Base-by-base conservation (phyloP, 1,140 invertebrate genomes). In the Andrena cerasifolii region DNA sequence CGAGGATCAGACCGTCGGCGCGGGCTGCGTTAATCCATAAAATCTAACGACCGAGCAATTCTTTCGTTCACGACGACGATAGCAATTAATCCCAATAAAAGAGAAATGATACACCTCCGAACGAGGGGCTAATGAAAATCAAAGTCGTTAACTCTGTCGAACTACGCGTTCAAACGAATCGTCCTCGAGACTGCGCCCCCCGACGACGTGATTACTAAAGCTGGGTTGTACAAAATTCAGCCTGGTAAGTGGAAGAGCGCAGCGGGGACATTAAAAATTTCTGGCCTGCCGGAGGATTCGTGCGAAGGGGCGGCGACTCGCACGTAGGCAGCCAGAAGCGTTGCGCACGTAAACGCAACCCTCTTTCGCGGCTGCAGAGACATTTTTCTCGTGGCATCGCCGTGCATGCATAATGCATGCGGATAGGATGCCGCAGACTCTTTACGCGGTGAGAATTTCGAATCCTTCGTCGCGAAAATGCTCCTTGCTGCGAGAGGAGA, bases 361-460 rank as follows among this genome's bases (percentile, higher is more conserved):
- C 77, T 56, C 65, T 73, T 76, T 83, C 45, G 82, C 78, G 74
- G 72, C 67, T 72, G 73, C 80, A 66, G 78, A 78, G 86, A 84
- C 82, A 85, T 86, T 78, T 86, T 85, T 83, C 82, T 81, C 79
- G 45, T 56, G 78, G 59, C 58, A 47, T 62, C 78, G 45, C 54
- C 58, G 77, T 80, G 75, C 79, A 85, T 87, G 78, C 86, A 85
- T 83, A 71, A 85, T 82, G 78, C 81, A 88, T 88, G 78, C 75
- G 8, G 43, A 6, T 28, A 61, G 68, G 66, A 78, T 65, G 54
- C 66, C 49, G 79, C 79, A 79, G 72, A 77, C 78, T 80, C 81
- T 77, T 75, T 84, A 84, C 80, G 78, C 80, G 82, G 45, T 43
- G 74, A 81, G 86, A 89, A 89, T 88, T 86, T 78, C 68, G 87